A percentile compares a stretch with the other conserved stretches of the same genome.
These are phyloP conservation scores for Meloidogyne hapla DNA, from an alignment of 1,140 invertebrate species.

Conservation along the genomic window DNA sequence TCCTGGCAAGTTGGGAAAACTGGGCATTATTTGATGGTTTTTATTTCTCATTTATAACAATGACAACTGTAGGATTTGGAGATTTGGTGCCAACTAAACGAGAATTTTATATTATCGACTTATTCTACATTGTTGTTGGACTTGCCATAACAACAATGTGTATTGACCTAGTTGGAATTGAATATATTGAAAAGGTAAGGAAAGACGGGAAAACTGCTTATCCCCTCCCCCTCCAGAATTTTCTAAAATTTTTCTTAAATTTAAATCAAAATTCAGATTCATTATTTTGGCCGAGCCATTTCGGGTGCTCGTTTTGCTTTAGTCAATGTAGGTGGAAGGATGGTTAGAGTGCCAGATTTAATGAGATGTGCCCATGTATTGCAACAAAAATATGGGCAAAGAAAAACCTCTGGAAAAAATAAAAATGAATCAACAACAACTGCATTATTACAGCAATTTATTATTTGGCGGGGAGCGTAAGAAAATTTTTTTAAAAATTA, in stretches of 20 bases:
- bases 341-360: conserved; percentile 63
- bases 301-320: conserved; percentile 61
- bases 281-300: conserved; percentile 64
- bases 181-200: conserved; percentile 58
- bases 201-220: too few species aligned
- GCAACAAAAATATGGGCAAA: conserved; percentile 60
- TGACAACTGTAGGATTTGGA: conserved; percentile 63
- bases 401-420: conserved; percentile 40
- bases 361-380: conserved; percentile 52
- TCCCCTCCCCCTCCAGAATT: too few species aligned
- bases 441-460: not conserved
- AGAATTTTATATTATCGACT: conserved; percentile 58
- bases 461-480: conserved; percentile 22
- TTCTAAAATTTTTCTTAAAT: conserved; percentile 6
- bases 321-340: conserved; percentile 63
- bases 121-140: conserved; percentile 61
- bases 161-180: conserved; percentile 63
- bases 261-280: conserved; percentile 37
- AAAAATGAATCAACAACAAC: conserved; percentile 48
- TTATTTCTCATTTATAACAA: conserved; percentile 60
- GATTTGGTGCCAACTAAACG: conserved; percentile 62
- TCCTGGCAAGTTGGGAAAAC: conserved; percentile 58
- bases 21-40: conserved; percentile 49
- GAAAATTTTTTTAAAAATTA: not conserved
- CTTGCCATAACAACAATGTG: conserved; percentile 60